phyloP scores from a whole-genome alignment of 2,888 invertebrate species.

The Mythimna pallens region DNA sequence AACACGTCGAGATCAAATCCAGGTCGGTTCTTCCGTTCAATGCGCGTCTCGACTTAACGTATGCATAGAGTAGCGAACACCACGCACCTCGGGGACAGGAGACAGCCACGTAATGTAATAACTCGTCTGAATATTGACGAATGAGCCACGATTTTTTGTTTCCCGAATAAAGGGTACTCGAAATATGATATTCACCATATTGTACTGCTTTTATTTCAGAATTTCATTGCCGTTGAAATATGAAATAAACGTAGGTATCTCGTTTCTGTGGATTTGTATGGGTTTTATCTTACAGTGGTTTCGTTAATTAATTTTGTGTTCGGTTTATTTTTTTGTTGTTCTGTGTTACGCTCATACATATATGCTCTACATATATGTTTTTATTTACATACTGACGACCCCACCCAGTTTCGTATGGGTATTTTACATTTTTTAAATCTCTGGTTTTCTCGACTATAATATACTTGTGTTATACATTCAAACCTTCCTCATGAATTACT shows the following conservation, averaged over 20 bases:
- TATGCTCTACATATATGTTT: background rate
- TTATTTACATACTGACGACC: background rate
- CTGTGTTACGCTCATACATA: background rate
- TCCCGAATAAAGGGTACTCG: slow-evolving; percentile 48
- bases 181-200: slow-evolving; percentile 57
- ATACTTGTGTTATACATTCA: too few relatives aligned
- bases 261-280: slow-evolving; percentile 33
- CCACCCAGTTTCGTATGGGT: too few relatives aligned
- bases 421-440: too few relatives aligned
- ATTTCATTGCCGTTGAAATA: slow-evolving; percentile 8
- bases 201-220: slow-evolving; percentile 34
- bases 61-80: slow-evolving; percentile 54
- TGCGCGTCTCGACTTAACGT: slow-evolving; percentile 45
- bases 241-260: slow-evolving; percentile 22
- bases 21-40: slow-evolving; percentile 28
- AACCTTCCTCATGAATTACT: too few relatives aligned
- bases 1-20: slow-evolving; percentile 29
- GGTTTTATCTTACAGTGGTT: slow-evolving; percentile 13
- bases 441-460: too few relatives aligned
- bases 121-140: slow-evolving; percentile 69
- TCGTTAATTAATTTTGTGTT: slow-evolving; percentile 24
- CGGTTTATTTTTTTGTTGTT: background rate
- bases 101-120: slow-evolving; percentile 67
- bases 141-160: slow-evolving; percentile 60
- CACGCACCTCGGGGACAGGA: slow-evolving; percentile 45